These are phyloP conservation scores for Anguilla pacifica DNA, from an alignment of 2,797 vertebrate genomes.

Conservation along the genomic window DNA sequence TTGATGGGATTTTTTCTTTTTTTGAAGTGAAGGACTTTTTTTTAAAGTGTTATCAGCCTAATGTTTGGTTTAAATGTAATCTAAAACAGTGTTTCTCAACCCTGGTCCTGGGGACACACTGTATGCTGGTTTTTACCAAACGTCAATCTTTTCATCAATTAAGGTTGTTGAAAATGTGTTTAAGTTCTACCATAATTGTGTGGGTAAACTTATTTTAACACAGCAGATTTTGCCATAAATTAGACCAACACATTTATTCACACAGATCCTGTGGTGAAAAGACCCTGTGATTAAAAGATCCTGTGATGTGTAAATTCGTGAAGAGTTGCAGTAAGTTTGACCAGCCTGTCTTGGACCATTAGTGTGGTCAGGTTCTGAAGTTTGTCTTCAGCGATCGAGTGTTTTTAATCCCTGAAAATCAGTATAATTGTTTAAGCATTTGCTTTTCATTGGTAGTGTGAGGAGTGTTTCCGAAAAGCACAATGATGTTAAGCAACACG, in stretches of 20 bases:
- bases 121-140: too few species aligned
- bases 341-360: background rate
- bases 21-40: too few species aligned
- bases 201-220: too few species aligned
- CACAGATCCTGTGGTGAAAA: background rate
- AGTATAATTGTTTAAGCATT: background rate
- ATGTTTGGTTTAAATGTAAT: background rate
- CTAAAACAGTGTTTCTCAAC: background rate
- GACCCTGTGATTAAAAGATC: background rate
- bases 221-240: background rate
- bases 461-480: background rate
- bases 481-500: background rate
- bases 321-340: background rate
- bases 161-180: too few species aligned
- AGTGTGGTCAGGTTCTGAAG: background rate
- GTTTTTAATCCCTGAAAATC: background rate
- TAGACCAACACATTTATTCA: background rate
- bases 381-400: background rate
- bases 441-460: background rate
- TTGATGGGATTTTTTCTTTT: background rate
- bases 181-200: too few species aligned
- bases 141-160: too few species aligned
- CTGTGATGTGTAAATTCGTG: background rate
- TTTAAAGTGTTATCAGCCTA: background rate
- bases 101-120: too few species aligned